A percentile compares a stretch with the other conserved stretches of the same genome.
Conservation (phyloP, 2,797 vertebrate genomes). For the Emys orbicularis region DNA sequence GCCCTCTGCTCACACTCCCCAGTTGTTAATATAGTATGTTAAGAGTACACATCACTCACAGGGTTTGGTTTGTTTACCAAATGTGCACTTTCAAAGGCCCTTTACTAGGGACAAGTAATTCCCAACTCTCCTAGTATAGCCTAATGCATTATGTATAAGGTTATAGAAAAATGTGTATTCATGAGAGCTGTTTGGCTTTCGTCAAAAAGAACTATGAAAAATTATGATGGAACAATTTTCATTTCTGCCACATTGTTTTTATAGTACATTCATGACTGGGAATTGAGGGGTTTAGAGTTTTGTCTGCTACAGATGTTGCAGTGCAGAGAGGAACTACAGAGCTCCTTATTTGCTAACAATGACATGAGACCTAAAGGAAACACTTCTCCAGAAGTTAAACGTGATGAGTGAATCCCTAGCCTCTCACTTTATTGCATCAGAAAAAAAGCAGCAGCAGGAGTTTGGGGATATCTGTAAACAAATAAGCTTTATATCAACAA, state of each 20-base stretch:
- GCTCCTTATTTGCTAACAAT: constrained; percentile 74
- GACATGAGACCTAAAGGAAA: constrained; percentile 53
- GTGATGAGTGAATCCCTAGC: constrained; percentile 44
- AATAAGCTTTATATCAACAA: constrained; percentile 8
- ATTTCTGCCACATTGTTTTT: constrained; percentile 87
- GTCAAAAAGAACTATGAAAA: constrained; percentile 86
- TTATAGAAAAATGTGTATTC: constrained; percentile 83
- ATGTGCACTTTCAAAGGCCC: constrained; percentile 80
- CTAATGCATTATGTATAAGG: constrained; percentile 85
- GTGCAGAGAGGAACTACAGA: constrained; percentile 67
- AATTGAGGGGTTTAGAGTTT: constrained; percentile 79
- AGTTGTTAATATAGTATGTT: constrained; percentile 61
- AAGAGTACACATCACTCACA: constrained; percentile 52
- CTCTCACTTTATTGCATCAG: neutral
- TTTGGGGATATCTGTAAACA: constrained; percentile 1
- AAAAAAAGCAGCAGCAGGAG: neutral
- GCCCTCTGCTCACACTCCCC: constrained; percentile 11
- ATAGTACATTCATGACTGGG: constrained; percentile 80
- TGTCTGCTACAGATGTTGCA: constrained; percentile 76
- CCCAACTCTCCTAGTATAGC: constrained; percentile 78
- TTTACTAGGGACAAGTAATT: constrained; percentile 82
- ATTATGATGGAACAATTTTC: constrained; percentile 86
- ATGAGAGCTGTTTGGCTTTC: constrained; percentile 85
- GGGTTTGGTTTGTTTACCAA: constrained; percentile 81
- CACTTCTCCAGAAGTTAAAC: constrained; percentile 45